These are phyloP conservation scores for Biston betularia DNA, from an alignment of 2,888 invertebrate genomes.

Conservation along the genomic window DNA sequence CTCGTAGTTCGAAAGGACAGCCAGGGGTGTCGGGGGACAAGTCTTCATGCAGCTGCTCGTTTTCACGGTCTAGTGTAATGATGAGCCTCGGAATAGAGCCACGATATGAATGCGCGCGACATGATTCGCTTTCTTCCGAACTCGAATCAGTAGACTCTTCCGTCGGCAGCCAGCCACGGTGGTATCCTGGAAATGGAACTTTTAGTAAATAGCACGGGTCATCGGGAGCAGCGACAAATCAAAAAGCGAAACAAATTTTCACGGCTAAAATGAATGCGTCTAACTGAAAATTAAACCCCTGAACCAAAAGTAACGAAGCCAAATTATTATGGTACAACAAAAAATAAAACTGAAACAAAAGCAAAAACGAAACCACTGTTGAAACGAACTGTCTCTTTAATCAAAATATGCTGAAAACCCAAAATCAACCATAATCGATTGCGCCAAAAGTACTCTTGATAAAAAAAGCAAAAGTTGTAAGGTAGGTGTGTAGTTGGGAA, in stretches of 20 bases:
- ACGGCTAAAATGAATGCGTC: neutral
- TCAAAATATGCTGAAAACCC: neutral
- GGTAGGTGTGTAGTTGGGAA: neutral
- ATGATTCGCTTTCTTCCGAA: slow-evolving; percentile 74
- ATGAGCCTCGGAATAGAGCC: slow-evolving; percentile 79
- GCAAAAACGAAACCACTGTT: slow-evolving; percentile 15
- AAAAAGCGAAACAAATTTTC: slow-evolving; percentile 26
- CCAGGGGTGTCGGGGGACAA: slow-evolving; percentile 76
- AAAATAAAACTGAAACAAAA: slow-evolving; percentile 20
- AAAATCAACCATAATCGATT: neutral
- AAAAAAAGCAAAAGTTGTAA: neutral
- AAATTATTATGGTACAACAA: slow-evolving; percentile 1
- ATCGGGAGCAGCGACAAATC: slow-evolving; percentile 30
- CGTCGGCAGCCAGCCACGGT: slow-evolving; percentile 50
- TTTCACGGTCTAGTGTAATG: slow-evolving; percentile 76
- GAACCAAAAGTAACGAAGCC: slow-evolving; percentile 1
- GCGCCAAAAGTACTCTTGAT: neutral
- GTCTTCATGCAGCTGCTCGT: slow-evolving; percentile 72
- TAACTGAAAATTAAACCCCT: slow-evolving; percentile 8
- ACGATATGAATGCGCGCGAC: slow-evolving; percentile 59
- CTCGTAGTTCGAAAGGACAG: slow-evolving; percentile 67
- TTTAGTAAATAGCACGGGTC: slow-evolving; percentile 33
- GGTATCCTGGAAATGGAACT: slow-evolving; percentile 69
- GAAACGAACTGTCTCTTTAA: neutral
- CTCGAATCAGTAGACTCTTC: slow-evolving; percentile 79